Evolutionary conservation across 2,113 vertebrate species (phyloP).

Genomic region (Nyctibius bracteatus): DNA sequence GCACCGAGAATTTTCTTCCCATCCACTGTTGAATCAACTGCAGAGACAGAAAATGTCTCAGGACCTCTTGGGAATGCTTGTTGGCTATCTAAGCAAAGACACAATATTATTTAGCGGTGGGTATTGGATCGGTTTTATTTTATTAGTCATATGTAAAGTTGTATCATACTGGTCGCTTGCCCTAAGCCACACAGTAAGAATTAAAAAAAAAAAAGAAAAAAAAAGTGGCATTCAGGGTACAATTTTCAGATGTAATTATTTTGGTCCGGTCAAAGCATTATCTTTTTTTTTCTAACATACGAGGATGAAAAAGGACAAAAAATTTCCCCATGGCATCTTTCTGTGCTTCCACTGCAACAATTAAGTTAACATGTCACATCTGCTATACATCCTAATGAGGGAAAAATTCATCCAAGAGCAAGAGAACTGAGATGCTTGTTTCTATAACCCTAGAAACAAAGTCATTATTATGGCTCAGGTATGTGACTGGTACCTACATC

Average conservation of each 20-base stretch:
- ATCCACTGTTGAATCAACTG: not conserved
- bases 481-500: not conserved
- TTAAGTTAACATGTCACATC: not conserved
- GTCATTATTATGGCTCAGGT: not conserved
- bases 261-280: not conserved
- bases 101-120: not conserved
- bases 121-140: not conserved
- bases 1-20: not conserved
- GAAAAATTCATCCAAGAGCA: not conserved
- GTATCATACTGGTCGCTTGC: not conserved
- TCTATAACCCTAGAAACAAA: not conserved
- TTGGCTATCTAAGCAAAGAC: not conserved
- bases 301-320: not conserved
- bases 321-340: not conserved
- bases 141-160: not conserved
- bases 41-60: not conserved
- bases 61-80: not conserved
- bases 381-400: not conserved
- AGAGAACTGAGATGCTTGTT: not conserved
- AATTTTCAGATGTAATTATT: not conserved
- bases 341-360: not conserved
- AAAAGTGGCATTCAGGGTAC: not conserved
- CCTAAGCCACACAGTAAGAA: not conserved
- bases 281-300: not conserved
- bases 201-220: not conserved